Percentiles rank a stretch among this genome's conserved stretches.
Evolutionary conservation across 1,140 invertebrate genomes (phyloP).

Genomic region (Solen grandis): DNA sequence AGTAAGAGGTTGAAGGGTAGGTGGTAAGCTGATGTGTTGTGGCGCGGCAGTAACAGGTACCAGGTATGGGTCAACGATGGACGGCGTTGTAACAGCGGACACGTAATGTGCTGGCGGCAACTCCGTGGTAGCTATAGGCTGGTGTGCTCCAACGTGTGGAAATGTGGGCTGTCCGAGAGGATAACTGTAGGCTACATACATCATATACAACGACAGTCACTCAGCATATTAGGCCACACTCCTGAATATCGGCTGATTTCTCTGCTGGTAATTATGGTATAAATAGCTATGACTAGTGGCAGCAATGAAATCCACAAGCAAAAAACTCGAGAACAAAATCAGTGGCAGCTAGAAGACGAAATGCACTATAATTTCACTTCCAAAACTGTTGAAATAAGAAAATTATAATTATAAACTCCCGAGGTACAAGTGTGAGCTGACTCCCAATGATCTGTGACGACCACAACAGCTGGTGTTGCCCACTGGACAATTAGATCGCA

Average conservation of each 20-base stretch:
- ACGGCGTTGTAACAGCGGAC: conserved; percentile 35
- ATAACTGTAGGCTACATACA: conserved; percentile 56
- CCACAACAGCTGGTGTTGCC: too few relatives aligned
- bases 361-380: too few relatives aligned
- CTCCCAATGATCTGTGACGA: too few relatives aligned
- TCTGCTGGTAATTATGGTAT: conserved; percentile 28
- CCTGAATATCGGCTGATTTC: conserved; percentile 2
- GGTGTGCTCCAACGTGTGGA: conserved; percentile 37
- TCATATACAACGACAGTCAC: conserved; percentile 39
- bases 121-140: conserved; percentile 20
- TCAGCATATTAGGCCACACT: conserved; percentile 34
- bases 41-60: conserved; percentile 36
- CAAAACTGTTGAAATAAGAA: too few relatives aligned
- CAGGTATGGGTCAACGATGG: conserved; percentile 44
- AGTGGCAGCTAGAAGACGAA: too few relatives aligned
- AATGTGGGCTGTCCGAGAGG: conserved; percentile 45
- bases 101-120: neutral
- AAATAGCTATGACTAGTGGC: conserved; percentile 23
- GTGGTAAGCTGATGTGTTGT: neutral
- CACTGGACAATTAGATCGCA: too few relatives aligned
- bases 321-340: too few relatives aligned
- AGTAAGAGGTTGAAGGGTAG: conserved; percentile 35
- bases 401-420: too few relatives aligned
- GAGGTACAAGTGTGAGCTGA: too few relatives aligned
- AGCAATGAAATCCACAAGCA: too few relatives aligned